phyloP scores from a whole-genome alignment of 1,140 invertebrate genomes.

The Hydropsyche tenuis region DNA sequence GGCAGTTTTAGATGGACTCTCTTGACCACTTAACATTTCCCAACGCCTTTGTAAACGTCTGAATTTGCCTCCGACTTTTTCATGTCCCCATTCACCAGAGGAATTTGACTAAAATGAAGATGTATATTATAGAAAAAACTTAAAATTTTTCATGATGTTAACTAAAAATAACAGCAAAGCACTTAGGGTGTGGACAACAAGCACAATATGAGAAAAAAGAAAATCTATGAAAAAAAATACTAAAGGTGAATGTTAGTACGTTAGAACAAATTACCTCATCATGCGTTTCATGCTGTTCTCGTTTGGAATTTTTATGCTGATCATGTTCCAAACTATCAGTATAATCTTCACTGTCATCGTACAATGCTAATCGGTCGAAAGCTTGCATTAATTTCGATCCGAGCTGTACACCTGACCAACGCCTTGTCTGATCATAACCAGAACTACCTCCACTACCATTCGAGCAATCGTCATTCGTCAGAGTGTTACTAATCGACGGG shows the following conservation, averaged over 20 bases:
- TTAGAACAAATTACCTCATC: constrained; percentile 43
- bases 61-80: constrained; percentile 65
- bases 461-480: constrained; percentile 53
- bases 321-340: constrained; percentile 75
- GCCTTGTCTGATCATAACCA: constrained; percentile 67
- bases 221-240: neutral
- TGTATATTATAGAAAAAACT: neutral
- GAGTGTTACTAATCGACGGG: constrained; percentile 58
- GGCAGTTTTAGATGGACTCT: constrained; percentile 28
- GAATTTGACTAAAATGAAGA: constrained; percentile 40
- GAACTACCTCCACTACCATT: constrained; percentile 64
- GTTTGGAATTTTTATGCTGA: constrained; percentile 51
- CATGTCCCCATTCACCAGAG: constrained; percentile 52
- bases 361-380: constrained; percentile 72
- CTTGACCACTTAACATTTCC: constrained; percentile 72
- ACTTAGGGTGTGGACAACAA: neutral
- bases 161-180: neutral
- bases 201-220: neutral
- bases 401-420: constrained; percentile 76
- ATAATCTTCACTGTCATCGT: constrained; percentile 76
- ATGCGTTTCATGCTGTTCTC: constrained; percentile 39
- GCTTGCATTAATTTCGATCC: constrained; percentile 74
- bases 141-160: neutral
- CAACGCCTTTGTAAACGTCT: constrained; percentile 83
- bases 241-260: constrained; percentile 7